phyloP scores from a whole-genome alignment of 2,888 invertebrate genomes.

The Prosopocoilus inquinatus region DNA sequence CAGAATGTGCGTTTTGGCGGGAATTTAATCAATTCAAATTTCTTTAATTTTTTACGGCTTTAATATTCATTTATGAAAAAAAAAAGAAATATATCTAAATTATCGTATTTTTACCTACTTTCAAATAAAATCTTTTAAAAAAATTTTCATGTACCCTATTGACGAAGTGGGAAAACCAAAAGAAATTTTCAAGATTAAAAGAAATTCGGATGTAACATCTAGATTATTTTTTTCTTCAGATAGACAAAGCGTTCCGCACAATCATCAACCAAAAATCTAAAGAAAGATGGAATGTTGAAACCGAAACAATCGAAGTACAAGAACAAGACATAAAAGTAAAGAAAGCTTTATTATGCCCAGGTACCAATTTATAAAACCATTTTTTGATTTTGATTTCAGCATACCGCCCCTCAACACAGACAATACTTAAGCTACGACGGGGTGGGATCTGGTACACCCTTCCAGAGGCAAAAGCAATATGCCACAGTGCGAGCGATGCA shows the following conservation, averaged over 20 bases:
- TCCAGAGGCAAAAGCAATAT: slow-evolving; percentile 76
- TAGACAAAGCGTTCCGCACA: slow-evolving; percentile 72
- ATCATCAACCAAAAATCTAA: slow-evolving; percentile 67
- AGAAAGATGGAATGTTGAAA: slow-evolving; percentile 56
- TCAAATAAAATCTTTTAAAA: too few species aligned
- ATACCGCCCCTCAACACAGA: slow-evolving; percentile 86
- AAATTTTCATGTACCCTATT: too few species aligned
- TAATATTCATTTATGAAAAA: too few species aligned
- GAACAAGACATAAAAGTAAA: slow-evolving; percentile 67
- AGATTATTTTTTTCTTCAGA: too few species aligned
- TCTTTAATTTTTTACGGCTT: too few species aligned
- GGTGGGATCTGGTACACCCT: slow-evolving; percentile 74
- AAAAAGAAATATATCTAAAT: too few species aligned
- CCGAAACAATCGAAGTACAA: slow-evolving; percentile 49
- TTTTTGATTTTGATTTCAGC: slow-evolving; percentile 58
- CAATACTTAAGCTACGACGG: slow-evolving; percentile 81
- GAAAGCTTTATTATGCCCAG: neutral
- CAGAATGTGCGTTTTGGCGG: too few species aligned
- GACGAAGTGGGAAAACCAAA: too few species aligned
- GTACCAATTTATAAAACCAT: neutral
- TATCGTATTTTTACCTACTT: too few species aligned
- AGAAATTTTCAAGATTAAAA: too few species aligned
- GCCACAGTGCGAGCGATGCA: slow-evolving; percentile 64
- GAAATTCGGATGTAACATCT: too few species aligned
- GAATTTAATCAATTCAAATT: too few species aligned